These are phyloP conservation scores for Lycaon pictus DNA, from an alignment of 2,113 vertebrate species.

Conservation along the genomic window DNA sequence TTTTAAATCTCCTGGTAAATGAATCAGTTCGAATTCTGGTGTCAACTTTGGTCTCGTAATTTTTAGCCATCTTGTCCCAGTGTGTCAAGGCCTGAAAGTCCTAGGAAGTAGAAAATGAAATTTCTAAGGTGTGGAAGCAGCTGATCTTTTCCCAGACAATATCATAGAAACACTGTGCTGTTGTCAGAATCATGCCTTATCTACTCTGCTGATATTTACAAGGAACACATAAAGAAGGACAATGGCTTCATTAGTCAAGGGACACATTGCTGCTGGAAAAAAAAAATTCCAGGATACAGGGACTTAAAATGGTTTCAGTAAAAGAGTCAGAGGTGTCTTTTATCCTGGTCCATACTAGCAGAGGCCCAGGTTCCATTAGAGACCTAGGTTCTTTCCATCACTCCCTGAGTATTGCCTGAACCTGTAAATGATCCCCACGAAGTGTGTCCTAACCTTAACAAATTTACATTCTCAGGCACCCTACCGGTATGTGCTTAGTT, in stretches of 20 bases:
- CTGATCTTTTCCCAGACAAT: not conserved
- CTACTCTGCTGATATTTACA: not conserved
- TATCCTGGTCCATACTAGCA: not conserved
- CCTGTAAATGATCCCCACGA: not conserved
- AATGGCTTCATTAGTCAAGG: not conserved
- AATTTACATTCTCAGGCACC: not conserved
- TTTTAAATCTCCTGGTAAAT: constrained; percentile 1
- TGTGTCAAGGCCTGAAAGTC: not conserved
- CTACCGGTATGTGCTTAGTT: not conserved
- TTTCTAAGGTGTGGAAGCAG: not conserved
- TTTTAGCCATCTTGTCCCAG: not conserved
- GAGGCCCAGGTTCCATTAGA: not conserved
- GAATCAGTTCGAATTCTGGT: not conserved
- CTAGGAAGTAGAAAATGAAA: not conserved
- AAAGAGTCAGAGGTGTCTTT: not conserved
- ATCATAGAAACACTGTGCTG: not conserved
- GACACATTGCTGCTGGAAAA: not conserved
- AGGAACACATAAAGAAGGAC: not conserved
- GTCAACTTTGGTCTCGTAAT: not conserved
- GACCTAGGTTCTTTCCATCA: not conserved
- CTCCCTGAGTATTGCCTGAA: not conserved
- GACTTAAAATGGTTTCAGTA: not conserved
- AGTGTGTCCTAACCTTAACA: not conserved
- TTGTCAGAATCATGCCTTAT: not conserved
- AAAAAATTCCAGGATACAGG: not conserved